Conservation (phyloP, 2,888 invertebrate genomes). For the Xestia xanthographa region DNA sequence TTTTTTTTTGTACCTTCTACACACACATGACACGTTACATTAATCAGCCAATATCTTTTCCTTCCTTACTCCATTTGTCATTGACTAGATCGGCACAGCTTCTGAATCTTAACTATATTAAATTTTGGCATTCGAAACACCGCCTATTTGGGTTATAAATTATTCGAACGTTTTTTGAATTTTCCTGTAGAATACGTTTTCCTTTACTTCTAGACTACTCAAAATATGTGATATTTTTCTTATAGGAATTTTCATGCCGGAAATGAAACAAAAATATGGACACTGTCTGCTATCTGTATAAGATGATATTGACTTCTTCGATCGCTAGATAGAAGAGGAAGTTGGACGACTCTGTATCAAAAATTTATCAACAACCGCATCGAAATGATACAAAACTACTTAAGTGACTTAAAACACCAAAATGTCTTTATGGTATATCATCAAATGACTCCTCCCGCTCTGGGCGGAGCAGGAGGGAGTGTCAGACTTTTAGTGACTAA, state of each 20-base stretch:
- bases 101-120: conserved; percentile 36
- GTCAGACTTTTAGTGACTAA: too few species aligned
- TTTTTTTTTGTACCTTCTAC: background rate
- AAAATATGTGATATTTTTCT: conserved; percentile 20
- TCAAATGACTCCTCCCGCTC: too few species aligned
- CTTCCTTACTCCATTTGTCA: conserved; percentile 13
- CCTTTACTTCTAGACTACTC: background rate
- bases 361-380: too few species aligned
- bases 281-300: background rate
- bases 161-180: conserved; percentile 55
- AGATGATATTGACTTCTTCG: background rate
- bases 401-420: too few species aligned
- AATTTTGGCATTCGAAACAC: conserved; percentile 40
- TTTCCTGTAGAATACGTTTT: conserved; percentile 14
- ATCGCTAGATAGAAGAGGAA: background rate
- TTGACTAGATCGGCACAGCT: conserved; percentile 23
- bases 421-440: too few species aligned
- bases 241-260: background rate
- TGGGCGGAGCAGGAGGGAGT: too few species aligned
- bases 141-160: conserved; percentile 53
- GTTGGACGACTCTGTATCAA: background rate
- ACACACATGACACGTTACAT: background rate
- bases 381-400: too few species aligned
- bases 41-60: conserved; percentile 22
- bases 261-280: conserved; percentile 46